These are phyloP conservation scores for Oenanthe melanoleuca DNA, from an alignment of 2,113 vertebrate genomes.

Conservation along the genomic window DNA sequence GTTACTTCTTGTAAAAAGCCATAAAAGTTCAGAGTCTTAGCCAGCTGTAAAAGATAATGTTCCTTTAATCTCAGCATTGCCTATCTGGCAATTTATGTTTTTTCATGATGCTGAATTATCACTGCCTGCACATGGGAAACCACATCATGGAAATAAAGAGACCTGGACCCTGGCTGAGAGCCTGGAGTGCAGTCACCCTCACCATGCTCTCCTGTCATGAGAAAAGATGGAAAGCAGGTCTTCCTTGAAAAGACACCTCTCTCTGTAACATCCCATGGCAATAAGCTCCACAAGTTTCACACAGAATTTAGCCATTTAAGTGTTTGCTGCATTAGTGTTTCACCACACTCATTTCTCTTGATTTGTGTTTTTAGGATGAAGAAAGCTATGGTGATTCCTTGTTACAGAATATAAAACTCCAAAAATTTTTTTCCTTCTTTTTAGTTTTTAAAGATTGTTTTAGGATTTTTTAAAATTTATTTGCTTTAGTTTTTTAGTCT, in stretches of 20 bases:
- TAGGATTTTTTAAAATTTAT: neutral
- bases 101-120: neutral
- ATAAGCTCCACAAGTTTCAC: neutral
- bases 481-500: neutral
- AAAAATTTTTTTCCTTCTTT: neutral
- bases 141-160: neutral
- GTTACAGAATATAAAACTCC: neutral
- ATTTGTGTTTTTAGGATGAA: neutral
- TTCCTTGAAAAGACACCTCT: neutral
- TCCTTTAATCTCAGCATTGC: neutral
- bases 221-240: neutral
- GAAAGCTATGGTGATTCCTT: neutral
- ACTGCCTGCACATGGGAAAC: neutral
- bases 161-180: neutral
- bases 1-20: constrained; percentile 12
- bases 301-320: neutral
- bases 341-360: neutral
- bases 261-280: neutral
- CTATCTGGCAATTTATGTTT: neutral
- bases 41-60: neutral
- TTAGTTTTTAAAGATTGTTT: neutral
- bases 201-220: neutral
- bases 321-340: neutral
- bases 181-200: neutral
- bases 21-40: neutral